Percentiles rank a stretch among this genome's conserved stretches.
phyloP scores from a whole-genome alignment of 2,113 vertebrate genomes.

The Saiga tatarica region DNA sequence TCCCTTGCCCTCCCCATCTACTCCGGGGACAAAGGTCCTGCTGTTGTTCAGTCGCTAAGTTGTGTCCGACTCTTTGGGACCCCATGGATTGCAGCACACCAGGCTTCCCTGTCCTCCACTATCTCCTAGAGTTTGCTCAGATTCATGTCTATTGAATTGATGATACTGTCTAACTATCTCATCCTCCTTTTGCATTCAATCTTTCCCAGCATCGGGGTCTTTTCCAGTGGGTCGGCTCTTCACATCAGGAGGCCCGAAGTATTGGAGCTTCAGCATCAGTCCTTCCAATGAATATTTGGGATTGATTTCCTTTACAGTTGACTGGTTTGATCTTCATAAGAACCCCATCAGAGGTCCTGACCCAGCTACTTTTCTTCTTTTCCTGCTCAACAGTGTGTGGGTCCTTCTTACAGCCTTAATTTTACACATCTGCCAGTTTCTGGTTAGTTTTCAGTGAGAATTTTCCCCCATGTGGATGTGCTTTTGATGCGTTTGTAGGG shows the following conservation, averaged over 20 bases:
- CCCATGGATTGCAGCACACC: neutral
- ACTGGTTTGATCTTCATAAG: neutral
- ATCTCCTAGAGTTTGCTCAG: neutral
- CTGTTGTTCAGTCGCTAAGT: neutral
- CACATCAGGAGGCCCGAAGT: neutral
- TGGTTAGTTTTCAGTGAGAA: neutral
- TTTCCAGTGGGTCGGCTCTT: neutral
- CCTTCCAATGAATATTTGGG: neutral
- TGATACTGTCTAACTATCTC: neutral
- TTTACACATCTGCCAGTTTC: neutral
- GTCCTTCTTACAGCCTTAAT: neutral
- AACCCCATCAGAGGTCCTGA: neutral
- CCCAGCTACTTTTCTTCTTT: neutral
- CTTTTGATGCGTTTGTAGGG: neutral
- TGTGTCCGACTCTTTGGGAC: neutral
- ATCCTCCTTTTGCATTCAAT: neutral
- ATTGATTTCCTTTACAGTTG: neutral
- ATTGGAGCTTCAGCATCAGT: neutral
- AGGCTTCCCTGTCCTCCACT: neutral
- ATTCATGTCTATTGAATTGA: neutral
- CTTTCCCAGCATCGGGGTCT: neutral
- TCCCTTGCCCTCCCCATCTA: neutral
- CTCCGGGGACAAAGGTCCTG: too few species aligned
- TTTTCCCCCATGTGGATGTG: neutral
- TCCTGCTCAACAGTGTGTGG: neutral